Evolutionary conservation across 2,113 vertebrate species (phyloP).

Genomic region (Regulus satrapa): DNA sequence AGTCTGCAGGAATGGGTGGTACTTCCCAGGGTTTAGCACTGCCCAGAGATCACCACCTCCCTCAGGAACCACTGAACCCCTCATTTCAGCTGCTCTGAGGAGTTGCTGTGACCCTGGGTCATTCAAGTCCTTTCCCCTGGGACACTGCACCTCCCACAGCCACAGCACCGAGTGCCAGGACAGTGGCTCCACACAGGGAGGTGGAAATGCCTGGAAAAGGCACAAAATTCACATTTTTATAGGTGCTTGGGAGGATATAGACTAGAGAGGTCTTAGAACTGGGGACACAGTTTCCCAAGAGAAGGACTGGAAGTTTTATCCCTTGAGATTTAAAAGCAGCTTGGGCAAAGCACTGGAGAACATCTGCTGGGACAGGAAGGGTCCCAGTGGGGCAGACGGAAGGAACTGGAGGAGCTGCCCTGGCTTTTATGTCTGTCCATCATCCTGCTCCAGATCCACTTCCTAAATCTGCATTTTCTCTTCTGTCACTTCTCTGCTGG

Average conservation of each 20-base stretch:
- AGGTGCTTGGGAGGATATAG: neutral
- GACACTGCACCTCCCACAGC: neutral
- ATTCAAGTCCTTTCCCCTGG: neutral
- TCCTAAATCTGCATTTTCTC: neutral
- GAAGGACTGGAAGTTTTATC: neutral
- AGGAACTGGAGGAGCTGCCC: neutral
- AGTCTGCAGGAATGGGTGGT: neutral
- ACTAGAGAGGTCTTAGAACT: neutral
- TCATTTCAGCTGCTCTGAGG: neutral
- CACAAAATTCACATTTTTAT: neutral
- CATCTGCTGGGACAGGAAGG: slow-evolving; percentile 16
- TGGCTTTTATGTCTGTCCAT: slow-evolving; percentile 16
- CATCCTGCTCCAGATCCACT: slow-evolving; percentile 13
- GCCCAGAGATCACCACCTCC: neutral
- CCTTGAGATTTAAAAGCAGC: neutral
- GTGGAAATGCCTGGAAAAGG: neutral
- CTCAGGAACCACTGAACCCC: neutral
- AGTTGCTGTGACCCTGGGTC: neutral
- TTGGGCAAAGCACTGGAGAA: neutral
- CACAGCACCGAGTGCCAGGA: neutral
- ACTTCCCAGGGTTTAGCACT: neutral
- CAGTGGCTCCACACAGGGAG: neutral
- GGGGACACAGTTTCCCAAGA: neutral
- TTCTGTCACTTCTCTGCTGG: neutral
- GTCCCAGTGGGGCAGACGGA: neutral